phyloP scores from a whole-genome alignment of 2,113 vertebrate genomes.

The Hypocryptadius cinnamomeus region DNA sequence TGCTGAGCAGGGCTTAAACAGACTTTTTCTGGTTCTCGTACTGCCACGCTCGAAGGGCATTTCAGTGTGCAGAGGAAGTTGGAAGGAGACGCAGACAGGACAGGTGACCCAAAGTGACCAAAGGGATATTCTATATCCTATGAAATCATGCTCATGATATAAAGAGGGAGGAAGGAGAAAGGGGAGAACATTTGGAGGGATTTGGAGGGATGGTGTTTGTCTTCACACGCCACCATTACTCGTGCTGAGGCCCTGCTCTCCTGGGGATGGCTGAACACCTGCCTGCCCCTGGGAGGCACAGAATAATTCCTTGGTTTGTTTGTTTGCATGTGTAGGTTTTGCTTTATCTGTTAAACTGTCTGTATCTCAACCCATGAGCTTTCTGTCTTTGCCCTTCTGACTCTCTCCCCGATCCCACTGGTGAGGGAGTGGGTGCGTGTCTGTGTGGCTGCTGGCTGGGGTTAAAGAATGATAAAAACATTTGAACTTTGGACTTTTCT shows the following conservation, averaged over 20 bases:
- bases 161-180: background rate
- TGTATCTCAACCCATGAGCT: background rate
- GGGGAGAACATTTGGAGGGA: background rate
- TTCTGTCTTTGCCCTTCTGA: background rate
- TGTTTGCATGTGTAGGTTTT: background rate
- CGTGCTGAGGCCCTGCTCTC: background rate
- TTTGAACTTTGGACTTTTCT: background rate
- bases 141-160: background rate
- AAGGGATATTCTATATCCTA: background rate
- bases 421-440: background rate
- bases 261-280: background rate
- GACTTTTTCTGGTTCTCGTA: background rate
- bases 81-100: background rate
- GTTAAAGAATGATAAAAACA: background rate
- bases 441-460: background rate
- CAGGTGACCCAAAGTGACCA: background rate
- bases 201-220: background rate
- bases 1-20: background rate
- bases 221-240: background rate
- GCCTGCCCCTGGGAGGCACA: background rate
- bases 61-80: background rate
- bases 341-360: background rate
- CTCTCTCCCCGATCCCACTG: accelerated
- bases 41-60: background rate
- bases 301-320: background rate